A percentile compares a stretch with the other conserved stretches of the same genome.
Conservation (phyloP, 64 coral and sea anemone species). For the Montipora cactus region DNA sequence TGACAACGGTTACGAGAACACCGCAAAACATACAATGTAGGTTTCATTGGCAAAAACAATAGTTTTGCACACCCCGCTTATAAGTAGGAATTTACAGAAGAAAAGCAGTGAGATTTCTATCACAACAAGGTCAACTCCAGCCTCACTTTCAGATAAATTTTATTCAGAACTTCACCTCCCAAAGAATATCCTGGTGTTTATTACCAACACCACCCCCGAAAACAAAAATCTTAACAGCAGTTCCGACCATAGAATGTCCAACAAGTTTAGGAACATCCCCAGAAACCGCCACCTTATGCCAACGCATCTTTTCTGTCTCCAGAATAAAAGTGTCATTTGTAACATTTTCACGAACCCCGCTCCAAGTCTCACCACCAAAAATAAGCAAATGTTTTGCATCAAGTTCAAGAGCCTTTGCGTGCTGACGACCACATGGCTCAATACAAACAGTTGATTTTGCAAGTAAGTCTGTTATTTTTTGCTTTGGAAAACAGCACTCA, state of each 20-base stretch:
- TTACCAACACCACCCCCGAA: conserved; percentile 84
- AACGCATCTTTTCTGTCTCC: conserved; percentile 71
- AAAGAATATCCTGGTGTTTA: conserved; percentile 63
- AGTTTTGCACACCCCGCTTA: too few relatives aligned
- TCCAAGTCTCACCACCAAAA: conserved; percentile 96
- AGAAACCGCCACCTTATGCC: conserved; percentile 48
- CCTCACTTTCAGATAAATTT: background rate
- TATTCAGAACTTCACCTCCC: conserved; percentile 67
- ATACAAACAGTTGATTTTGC: conserved; percentile 64
- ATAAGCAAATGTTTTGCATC: conserved; percentile 76
- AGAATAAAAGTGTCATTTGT: conserved; percentile 86
- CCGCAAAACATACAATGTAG: too few relatives aligned
- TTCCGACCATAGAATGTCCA: conserved; percentile 83
- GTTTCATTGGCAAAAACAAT: too few relatives aligned
- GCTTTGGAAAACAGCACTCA: conserved; percentile 24
- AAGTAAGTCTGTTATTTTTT: conserved; percentile 67
- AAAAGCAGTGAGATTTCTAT: too few relatives aligned
- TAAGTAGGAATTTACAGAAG: too few relatives aligned
- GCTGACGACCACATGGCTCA: conserved; percentile 86
- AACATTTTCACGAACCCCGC: conserved; percentile 94
- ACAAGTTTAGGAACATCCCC: conserved; percentile 78
- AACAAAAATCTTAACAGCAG: conserved; percentile 69
- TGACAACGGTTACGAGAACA: too few relatives aligned
- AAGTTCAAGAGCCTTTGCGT: conserved; percentile 65
- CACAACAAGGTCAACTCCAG: too few relatives aligned